Base-by-base conservation (phyloP, 53 echinoderm and acorn worm genomes). In the Apostichopus leukothele region DNA sequence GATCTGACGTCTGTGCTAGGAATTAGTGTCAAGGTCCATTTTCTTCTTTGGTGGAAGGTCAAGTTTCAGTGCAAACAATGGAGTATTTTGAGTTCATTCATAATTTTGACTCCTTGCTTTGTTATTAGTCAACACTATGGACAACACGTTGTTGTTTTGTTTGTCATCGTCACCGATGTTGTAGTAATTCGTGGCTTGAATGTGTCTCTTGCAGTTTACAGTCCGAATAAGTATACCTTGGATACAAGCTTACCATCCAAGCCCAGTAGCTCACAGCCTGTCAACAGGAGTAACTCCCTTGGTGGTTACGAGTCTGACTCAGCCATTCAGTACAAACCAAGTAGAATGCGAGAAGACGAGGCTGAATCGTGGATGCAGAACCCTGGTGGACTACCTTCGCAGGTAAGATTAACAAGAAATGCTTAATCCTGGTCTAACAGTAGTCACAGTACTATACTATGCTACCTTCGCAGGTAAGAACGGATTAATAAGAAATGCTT, bases 221-320 rank as follows among this genome's bases (percentile, higher is more conserved):
- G 60, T n/a, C 84, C 84, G 20, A 84, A 84, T 25, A 84, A 26
- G 19, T 84, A 84, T 63, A 23, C 66, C 84, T 55, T 12, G 26
- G 84, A 84, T 55, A 84, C 84, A 59, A 63, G 26, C 60, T 84
- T 84, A 27, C 84, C 84, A 25, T 73, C 60, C n/a, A 8, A 18
- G 12, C 21, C 19, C 60, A 51, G 20, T 18, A 5, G 16, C 19
- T 53, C 13, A n/a, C 76, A 27, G 10, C 86, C 86, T 71, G 73
- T 86, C 7, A 51, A 71, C 52, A 50, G 86, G 73, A 86, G 73
- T 26, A 53, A 74, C 51, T 90, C 92, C 20, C 95, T 92, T 60
- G 90, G 94, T 14, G 97, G 95, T n/a, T 97, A 95, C 88, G 97
- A 97, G 83, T 95, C 95, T 5, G 97, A 95, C 87, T 92, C 91